Base-by-base conservation (phyloP, 2,888 invertebrate genomes). In the Nemoura dubitans region DNA sequence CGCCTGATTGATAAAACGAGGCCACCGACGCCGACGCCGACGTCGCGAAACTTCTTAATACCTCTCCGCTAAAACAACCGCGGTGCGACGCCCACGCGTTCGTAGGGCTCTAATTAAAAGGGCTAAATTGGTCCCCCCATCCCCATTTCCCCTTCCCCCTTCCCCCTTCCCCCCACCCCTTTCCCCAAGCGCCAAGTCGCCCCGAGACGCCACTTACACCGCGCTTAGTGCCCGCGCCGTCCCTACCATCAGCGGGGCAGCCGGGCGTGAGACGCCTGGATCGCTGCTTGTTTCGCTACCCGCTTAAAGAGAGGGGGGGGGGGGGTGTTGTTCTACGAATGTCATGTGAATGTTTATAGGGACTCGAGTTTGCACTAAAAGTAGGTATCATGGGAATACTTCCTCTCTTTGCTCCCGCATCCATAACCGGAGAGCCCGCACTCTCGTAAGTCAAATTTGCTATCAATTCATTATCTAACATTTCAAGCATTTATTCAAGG, bases 141-240 rank as follows among this genome's bases (percentile, higher is more conserved):
- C 59, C 59, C 59, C 59, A 7, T 59, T 59, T 7, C 14, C 59
- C 59, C 2, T 21, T 21, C 16, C 36, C 36, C 10, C 36, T 10
- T 10, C 59, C 59, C 59, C 21, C 59, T 14, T 14, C 59, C 59
- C 21, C 59, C 59, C 16, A 10, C 59, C 59, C 59, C 59, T 14
- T 2, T 7, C 59, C 59, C 59, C 59, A 7, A 59, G 14, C 14
- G 2, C 59, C 10, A 59, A 59, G 59, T 2, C 59, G 59, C 59
- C 59, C 59, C 59, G 59, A 59, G 59, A 59, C 59, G 59, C 59
- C 59, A 59, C 59, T 59, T 59, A 59, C 59, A 59, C 59, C 6
- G 21, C 59, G 59, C 59, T 59, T 59, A 59, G 21, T 59, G 16
- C 59, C 16, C 59, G 59, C 59, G 59, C 59, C 59, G 59, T 21